Evolutionary conservation across 2,113 vertebrate species (phyloP), one percentile per base, ranked within the genome.

Genomic region (Pomatostomus ruficeps): DNA sequence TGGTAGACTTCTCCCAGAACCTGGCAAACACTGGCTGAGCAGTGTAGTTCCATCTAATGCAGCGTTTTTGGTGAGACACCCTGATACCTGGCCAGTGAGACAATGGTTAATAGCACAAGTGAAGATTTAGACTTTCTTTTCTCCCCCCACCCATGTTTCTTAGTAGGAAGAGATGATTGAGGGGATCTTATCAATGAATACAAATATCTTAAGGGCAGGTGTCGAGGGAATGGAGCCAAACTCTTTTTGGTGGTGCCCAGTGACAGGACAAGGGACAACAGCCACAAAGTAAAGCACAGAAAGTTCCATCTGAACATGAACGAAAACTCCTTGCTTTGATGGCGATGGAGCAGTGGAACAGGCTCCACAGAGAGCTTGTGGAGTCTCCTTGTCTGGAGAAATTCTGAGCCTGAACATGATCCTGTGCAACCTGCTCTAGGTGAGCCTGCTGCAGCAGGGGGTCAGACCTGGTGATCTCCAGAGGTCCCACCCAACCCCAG

Each of bases 321-420:
- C 13, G 40, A 31, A 26, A 8, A 8, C 7, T 22, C 10, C 55
- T 54, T 29, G 25, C 40, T 48, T 63, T 40, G 19, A 11, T 1
- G 1, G 16, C 0, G 0, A 26, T 11, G 12, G 29, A 31, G 21
- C 9, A 63, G 22, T 8, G 25, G 16, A 42, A 31, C 21, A 48
- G 40, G 31, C 35, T 88, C 17, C 58, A 42, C 36, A 57, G 75
- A 65, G 43, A 28, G 26, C 26, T 4, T 19, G 17, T 57, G 26
- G 35, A 21, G 5, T 33, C 35, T 79, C 21, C 35, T 17, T 10
- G 28, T 23, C 49, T 49, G 42, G 31, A 42, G 75, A 55, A 57
- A 23, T 48, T 18, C 35, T 48, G 54, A 51, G 31, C 40, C 24
- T 55, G 74, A 24, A 14, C 49, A 42, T 3, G 4, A 7, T 31